Base-by-base conservation (phyloP, 2,113 vertebrate species). In the Lynx canadensis region DNA sequence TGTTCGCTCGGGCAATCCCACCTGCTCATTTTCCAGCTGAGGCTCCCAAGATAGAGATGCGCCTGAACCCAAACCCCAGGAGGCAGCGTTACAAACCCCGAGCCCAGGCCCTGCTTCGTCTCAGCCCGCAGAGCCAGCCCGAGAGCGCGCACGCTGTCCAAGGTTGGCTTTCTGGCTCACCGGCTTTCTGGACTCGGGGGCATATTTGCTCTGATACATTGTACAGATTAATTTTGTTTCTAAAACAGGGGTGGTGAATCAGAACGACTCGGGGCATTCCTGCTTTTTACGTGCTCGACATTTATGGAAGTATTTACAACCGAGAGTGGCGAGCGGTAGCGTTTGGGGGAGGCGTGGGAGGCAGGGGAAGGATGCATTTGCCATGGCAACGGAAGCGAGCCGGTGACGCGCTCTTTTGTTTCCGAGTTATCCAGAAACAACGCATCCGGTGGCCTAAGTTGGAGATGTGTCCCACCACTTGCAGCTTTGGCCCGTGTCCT, bases 271-370 rank as follows among this genome's bases (percentile, higher is more conserved):
- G 88, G 95, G 96, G 95, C 86, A 90, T 92, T 97, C 81, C 81
- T 97, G 71, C 94, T 55, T 96, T 98, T 97, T 95, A 89, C 97
- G 97, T 93, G 97, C 93, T 97, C 95, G 89, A 96, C 92, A 97
- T 96, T 98, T 98, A 96, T 97, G 97, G 89, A 91, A 97, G 96
- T 97, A 97, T 98, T 97, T 98, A 97, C 93, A 96, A 93, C 98
- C 91, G 87, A 96, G 98, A 96, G 90, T 91, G 95, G 85, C 96
- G 98, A 96, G 90, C 90, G 95, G 93, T 92, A 82, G 96, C 85
- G n/a, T 78, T 57, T 15, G 31, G 31, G 96, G 95, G 97, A 95
- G 92, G 97, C 50, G 68, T 86, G 85, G 76, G 95, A 97, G 69
- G 15, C 19, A 14, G 45, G 52, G 21, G 50, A 85, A 85, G 15